Percentiles rank a stretch among this genome's conserved stretches.
phyloP scores from a whole-genome alignment of 2,797 vertebrate genomes.

The Hypotaenidia philippensis region DNA sequence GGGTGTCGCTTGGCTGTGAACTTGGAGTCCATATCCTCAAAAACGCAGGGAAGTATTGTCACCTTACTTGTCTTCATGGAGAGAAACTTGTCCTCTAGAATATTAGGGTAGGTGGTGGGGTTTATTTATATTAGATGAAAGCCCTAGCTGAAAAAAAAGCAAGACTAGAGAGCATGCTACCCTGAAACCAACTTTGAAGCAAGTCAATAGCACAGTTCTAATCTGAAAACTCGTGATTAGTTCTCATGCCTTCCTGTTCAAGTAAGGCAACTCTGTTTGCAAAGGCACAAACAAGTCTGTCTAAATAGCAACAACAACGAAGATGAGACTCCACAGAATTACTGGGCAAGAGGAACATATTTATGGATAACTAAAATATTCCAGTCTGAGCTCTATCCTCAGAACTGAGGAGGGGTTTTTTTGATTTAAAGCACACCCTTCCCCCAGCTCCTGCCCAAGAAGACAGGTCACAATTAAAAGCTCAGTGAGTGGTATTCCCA shows the following conservation, averaged over 20 bases:
- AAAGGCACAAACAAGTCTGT: background rate
- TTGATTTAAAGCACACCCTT: background rate
- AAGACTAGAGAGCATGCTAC: background rate
- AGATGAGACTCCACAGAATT: background rate
- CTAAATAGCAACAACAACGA: background rate
- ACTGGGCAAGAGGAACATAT: background rate
- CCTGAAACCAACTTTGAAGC: background rate
- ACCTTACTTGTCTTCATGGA: background rate
- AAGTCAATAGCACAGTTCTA: background rate
- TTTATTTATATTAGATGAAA: background rate
- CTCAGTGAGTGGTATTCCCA: background rate
- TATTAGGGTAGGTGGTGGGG: background rate
- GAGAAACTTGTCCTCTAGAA: background rate
- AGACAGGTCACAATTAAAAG: background rate
- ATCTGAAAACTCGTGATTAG: background rate
- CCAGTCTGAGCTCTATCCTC: background rate
- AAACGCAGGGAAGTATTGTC: background rate
- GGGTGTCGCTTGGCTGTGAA: background rate
- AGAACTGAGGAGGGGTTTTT: background rate
- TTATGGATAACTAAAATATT: background rate
- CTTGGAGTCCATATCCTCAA: background rate
- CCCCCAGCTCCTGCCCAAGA: background rate
- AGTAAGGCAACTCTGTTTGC: background rate
- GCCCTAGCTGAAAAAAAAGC: background rate
- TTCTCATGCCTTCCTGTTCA: background rate